Base-by-base conservation (phyloP, 1,140 invertebrate genomes). In the Paraescarpia echinospica region DNA sequence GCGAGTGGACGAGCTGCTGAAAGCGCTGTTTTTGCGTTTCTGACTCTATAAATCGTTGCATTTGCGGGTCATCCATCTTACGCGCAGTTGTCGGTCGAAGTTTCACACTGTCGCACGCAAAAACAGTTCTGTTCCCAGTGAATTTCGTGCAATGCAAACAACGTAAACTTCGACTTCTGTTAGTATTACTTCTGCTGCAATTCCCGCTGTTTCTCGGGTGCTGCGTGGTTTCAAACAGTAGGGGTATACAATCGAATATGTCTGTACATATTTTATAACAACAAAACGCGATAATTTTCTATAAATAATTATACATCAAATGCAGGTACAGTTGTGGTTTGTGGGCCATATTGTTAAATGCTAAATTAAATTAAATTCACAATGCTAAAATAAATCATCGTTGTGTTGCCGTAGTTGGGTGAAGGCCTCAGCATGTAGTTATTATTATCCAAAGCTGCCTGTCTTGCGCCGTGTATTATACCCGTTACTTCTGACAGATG, bases 1-100 rank as follows among this genome's bases (percentile, higher is more conserved):
- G 98, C 95, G 98, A 97, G 94, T 98, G 98, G 35, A 96, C 94
- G 77, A 95, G 93, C 18, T 94, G 93, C 96, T 98, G 98, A 93
- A 98, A 97, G 96, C 98, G 97, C 31, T 98, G 98, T 91, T 91
- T 91, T 51, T 91, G 91, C 33, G 91, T 91, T 33, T 91, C 91
- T 33, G 41, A 35, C 33, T 35, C 34, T 33, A 91, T 0, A 12
- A 91, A 48, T 91, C 91, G 8, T 48, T 91, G 91, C 33, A 91
- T 35, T 4, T 91, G 91, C 9, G 91, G 91, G 41, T 91, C 91
- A 41, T 35, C 91, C 91, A 91, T 91, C 48, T 91, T 91, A 41
- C 35, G 34, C 34, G 14, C 35, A 90, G 90, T 90, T 90, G 35
- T 77, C 59, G 59, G 59, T 77, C 59, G 59, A 77, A 77, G 59